phyloP scores from a whole-genome alignment of 2,888 invertebrate genomes.

The Drepanosiphum platanoidis region DNA sequence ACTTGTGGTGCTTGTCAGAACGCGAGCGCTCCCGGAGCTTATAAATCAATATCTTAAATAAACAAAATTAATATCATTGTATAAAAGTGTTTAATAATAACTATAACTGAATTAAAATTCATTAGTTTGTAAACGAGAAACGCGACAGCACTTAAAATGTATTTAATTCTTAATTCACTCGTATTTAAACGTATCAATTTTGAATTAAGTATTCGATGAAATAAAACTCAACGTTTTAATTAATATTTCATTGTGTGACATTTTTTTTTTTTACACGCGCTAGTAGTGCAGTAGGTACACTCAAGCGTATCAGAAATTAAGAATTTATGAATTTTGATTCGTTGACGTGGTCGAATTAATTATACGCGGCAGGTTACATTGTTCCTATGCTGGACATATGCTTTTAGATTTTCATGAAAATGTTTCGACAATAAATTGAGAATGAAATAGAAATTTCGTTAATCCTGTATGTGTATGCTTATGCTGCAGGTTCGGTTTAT shows the following conservation, averaged over 20 bases:
- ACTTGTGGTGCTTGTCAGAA: no score
- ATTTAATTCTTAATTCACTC: neutral
- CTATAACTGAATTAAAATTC: neutral
- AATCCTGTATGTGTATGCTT: neutral
- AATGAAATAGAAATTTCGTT: neutral
- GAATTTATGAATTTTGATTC: slow-evolving; percentile 7
- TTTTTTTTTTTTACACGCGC: neutral
- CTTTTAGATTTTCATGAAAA: neutral
- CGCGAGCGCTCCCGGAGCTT: no score
- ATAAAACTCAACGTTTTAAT: slow-evolving; percentile 22
- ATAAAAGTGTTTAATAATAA: no score
- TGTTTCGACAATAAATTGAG: neutral
- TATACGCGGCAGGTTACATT: neutral
- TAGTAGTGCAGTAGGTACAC: neutral
- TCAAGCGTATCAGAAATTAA: neutral
- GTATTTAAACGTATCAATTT: slow-evolving; percentile 7
- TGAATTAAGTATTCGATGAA: slow-evolving; percentile 2
- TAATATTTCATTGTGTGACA: neutral
- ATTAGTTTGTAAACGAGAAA: neutral
- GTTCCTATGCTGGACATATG: no score
- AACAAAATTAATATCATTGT: no score
- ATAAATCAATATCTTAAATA: no score
- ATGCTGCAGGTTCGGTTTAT: neutral
- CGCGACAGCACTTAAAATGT: neutral
- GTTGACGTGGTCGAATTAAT: slow-evolving; percentile 4